phyloP scores from a whole-genome alignment of 2,113 vertebrate genomes.

The Guaruba guarouba region DNA sequence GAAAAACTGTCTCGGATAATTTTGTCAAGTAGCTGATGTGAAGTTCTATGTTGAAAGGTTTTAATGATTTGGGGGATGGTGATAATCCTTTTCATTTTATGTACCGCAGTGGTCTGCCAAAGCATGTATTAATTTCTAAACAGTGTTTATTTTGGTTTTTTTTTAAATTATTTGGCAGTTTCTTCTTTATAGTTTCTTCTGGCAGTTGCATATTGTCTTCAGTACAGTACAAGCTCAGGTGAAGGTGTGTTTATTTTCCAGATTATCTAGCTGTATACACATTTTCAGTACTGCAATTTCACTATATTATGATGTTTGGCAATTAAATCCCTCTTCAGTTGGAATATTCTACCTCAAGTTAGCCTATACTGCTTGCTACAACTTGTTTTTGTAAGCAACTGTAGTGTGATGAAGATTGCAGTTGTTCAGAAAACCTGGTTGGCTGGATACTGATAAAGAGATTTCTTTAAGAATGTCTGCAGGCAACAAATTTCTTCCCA shows the following conservation, averaged over 20 bases:
- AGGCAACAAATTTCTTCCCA: slow-evolving; percentile 51
- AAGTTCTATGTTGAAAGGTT: neutral
- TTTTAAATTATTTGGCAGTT: neutral
- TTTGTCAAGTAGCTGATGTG: neutral
- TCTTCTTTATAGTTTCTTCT: neutral
- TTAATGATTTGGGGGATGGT: neutral
- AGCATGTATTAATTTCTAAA: neutral
- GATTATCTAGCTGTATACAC: neutral
- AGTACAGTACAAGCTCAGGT: neutral
- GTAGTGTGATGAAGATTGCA: slow-evolving; percentile 79
- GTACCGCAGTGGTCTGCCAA: neutral
- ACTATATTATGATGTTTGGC: slow-evolving; percentile 55
- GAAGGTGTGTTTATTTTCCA: neutral
- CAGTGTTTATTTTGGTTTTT: neutral
- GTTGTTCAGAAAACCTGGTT: slow-evolving; percentile 69
- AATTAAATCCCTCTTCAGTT: slow-evolving; percentile 71
- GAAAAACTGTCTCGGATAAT: neutral
- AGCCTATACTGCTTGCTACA: slow-evolving; percentile 62
- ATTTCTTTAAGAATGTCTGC: slow-evolving; percentile 74
- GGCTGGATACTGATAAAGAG: slow-evolving; percentile 68
- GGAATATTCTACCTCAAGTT: slow-evolving; percentile 49
- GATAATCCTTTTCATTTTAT: neutral
- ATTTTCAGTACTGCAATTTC: slow-evolving; percentile 32
- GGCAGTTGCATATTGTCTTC: neutral
- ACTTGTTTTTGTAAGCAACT: slow-evolving; percentile 79